These are phyloP conservation scores for Hestina assimilis DNA, from an alignment of 1,140 invertebrate species.

Conservation along the genomic window DNA sequence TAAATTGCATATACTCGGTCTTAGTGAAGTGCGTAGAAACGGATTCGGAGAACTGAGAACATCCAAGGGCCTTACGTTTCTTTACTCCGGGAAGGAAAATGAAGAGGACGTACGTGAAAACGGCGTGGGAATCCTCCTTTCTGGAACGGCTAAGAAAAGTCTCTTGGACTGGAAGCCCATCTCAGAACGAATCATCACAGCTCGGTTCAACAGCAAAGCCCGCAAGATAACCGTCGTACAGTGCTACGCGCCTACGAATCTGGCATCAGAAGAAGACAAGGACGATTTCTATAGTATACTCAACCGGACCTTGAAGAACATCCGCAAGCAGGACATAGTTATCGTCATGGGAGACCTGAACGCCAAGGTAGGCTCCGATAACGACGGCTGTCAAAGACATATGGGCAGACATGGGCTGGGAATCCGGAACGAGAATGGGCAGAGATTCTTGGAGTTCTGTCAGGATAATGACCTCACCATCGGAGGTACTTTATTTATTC, in stretches of 20 bases:
- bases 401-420: slow-evolving; percentile 19
- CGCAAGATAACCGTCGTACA: too few species aligned
- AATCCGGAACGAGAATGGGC: slow-evolving; percentile 22
- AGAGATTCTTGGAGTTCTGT: slow-evolving; percentile 23
- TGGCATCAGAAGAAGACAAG: slow-evolving; percentile 13
- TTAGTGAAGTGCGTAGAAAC: slow-evolving; percentile 24
- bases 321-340: slow-evolving; percentile 17
- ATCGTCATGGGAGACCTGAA: slow-evolving; percentile 19
- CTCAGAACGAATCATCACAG: slow-evolving; percentile 28
- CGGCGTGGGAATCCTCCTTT: slow-evolving; percentile 15
- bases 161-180: slow-evolving; percentile 25
- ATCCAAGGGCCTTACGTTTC: slow-evolving; percentile 5
- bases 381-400: slow-evolving; percentile 12
- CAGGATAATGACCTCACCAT: too few species aligned
- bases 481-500: too few species aligned
- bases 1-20: slow-evolving; percentile 27
- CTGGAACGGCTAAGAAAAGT: slow-evolving; percentile 12
- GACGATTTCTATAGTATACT: slow-evolving; percentile 21
- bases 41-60: too few species aligned
- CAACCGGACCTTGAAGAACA: slow-evolving; percentile 1
- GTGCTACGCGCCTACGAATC: too few species aligned
- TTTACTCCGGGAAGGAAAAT: slow-evolving; percentile 18
- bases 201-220: slow-evolving; percentile 20
- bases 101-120: neutral
- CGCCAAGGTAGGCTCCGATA: slow-evolving; percentile 19